These are phyloP conservation scores for Mixornis gularis DNA, from an alignment of 2,113 vertebrate species.

Conservation along the genomic window DNA sequence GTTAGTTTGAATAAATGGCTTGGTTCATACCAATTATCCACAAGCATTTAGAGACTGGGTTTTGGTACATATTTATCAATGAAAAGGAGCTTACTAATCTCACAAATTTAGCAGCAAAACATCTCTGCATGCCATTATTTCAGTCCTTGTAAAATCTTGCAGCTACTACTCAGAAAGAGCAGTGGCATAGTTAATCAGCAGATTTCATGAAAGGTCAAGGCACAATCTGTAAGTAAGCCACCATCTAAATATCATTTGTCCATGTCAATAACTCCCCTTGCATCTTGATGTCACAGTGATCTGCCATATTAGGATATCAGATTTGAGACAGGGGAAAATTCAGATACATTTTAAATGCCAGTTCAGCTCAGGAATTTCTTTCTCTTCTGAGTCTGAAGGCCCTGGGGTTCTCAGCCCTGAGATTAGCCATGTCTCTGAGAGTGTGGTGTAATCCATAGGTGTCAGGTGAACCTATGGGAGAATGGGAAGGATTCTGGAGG, in stretches of 20 bases:
- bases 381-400: not conserved
- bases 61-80: not conserved
- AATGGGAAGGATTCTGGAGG: not conserved
- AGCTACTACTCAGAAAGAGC: not conserved
- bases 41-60: not conserved
- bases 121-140: not conserved
- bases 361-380: not conserved
- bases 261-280: not conserved
- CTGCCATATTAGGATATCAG: not conserved
- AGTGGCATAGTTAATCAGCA: not conserved
- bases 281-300: rapidly evolving
- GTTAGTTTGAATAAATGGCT: not conserved
- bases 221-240: not conserved
- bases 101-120: not conserved
- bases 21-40: not conserved
- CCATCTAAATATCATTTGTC: not conserved
- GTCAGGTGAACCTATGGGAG: not conserved
- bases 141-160: not conserved
- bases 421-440: rapidly evolving
- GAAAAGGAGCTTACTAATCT: not conserved
- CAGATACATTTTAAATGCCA: not conserved
- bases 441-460: not conserved
- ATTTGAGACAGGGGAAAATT: not conserved
- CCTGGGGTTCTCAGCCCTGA: not conserved
- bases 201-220: not conserved